Evolutionary conservation across 2,113 vertebrate species (phyloP).

Genomic region (Propithecus coquereli): DNA sequence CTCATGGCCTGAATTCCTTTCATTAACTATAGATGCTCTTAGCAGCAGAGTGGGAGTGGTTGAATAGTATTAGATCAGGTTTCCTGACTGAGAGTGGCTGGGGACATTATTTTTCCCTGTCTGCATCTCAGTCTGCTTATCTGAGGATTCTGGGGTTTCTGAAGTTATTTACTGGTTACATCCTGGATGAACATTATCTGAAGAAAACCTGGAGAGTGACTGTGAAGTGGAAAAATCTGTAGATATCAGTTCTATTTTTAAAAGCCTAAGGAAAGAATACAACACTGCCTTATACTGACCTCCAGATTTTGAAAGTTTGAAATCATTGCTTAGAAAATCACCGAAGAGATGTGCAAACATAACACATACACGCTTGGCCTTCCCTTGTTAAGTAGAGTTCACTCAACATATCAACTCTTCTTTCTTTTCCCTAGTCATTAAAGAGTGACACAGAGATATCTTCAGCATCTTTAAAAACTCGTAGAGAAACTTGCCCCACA

Average conservation of each 20-base stretch:
- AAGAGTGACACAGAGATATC: neutral
- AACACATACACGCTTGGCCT: neutral
- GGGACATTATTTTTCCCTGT: neutral
- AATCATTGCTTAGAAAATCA: conserved; percentile 16
- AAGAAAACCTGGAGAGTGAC: neutral
- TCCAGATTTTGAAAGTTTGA: conserved; percentile 4
- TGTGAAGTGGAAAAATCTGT: neutral
- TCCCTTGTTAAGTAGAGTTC: neutral
- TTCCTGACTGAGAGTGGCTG: neutral
- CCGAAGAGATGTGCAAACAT: neutral
- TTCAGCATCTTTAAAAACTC: neutral
- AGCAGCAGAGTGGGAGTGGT: neutral
- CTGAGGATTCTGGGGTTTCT: neutral
- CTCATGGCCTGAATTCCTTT: neutral
- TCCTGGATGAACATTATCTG: neutral
- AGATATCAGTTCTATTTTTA: neutral
- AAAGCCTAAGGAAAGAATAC: neutral
- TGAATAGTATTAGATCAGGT: neutral
- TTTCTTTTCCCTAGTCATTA: neutral
- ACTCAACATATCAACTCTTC: neutral
- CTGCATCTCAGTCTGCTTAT: neutral
- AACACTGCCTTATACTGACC: neutral
- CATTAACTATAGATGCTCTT: neutral
- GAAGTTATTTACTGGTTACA: neutral
- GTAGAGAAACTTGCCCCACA: neutral